A percentile compares a stretch with the other conserved stretches of the same genome.
phyloP scores from a whole-genome alignment of 2,888 invertebrate genomes.

The Drosophila bunnanda region DNA sequence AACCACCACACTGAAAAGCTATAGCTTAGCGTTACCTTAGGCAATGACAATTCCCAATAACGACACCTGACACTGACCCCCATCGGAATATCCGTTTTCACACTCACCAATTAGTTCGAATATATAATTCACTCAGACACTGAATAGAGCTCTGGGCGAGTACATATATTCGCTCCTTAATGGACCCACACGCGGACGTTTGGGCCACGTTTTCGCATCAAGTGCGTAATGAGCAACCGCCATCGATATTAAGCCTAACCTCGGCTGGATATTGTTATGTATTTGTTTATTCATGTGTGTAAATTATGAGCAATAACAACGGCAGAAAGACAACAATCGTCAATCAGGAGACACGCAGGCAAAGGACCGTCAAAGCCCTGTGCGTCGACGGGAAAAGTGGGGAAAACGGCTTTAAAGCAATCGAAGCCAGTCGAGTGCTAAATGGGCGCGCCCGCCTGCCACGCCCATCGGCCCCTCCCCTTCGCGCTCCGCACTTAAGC shows the following conservation, averaged over 20 bases:
- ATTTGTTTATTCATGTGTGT: conserved; percentile 56
- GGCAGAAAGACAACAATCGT: conserved; percentile 30
- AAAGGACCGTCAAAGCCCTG: conserved; percentile 7
- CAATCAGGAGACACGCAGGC: conserved; percentile 26
- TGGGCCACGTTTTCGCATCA: conserved; percentile 21
- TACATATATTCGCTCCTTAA: conserved; percentile 15
- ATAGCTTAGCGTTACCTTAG: no score
- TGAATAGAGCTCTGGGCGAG: conserved; percentile 10
- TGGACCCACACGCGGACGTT: conserved; percentile 26
- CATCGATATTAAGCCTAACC: conserved; percentile 23
- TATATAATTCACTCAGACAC: conserved; percentile 6
- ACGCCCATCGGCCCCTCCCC: conserved; percentile 52
- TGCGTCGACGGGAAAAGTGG: not conserved
- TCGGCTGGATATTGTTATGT: conserved; percentile 30
- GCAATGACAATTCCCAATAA: not conserved
- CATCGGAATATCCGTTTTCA: not conserved
- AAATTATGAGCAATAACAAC: conserved; percentile 51
- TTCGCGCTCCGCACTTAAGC: conserved; percentile 30
- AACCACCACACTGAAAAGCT: not conserved
- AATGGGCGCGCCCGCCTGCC: conserved; percentile 36
- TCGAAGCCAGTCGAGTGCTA: conserved; percentile 51
- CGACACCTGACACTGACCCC: not conserved
- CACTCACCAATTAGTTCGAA: conserved; percentile 3
- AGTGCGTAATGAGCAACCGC: conserved; percentile 20
- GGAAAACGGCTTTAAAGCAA: conserved; percentile 47